Base-by-base conservation (phyloP, 2,888 invertebrate species). In the Beris chalybata region DNA sequence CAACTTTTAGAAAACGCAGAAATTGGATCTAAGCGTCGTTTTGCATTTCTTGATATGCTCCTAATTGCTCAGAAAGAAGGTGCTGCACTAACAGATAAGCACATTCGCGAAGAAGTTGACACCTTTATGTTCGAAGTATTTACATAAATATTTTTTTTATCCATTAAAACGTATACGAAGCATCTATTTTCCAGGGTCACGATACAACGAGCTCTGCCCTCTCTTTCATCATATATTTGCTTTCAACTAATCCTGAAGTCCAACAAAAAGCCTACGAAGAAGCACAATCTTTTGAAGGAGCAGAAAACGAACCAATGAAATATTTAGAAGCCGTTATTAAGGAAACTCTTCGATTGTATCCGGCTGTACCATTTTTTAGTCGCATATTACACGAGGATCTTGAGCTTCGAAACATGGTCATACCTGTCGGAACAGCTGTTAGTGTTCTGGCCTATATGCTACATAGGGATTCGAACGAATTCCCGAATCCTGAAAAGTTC, bases 251-350 rank as follows among this genome's bases (percentile, higher is more conserved):
- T 73, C 78, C 79, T 0, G 78, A 80, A 1, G 74, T 83, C 47
- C 85, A 85, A 72, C 77, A 79, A 43, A 78, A 76, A 65, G 77
- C 79, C 47, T 78, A 76, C 64, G 76, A 81, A 69, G 84, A 84
- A 75, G 74, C 80, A 2, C 53, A 77, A 1, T 71, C 78, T 5
- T 70, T 79, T 45, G 78, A 81, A 64, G 79, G 78, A 0, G 70
- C 74, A 43, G 79, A 78, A 67, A 78, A 78, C 55, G 79, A 78
- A 13, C 45, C 75, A 0, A 78, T 84, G 74, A 81, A 81, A 29
- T 86, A 85, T 74, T 75, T 86, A 67, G 86, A 86, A 71, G 81
- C 84, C 52, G 83, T 85, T 0, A 82, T 86, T 45, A 86, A 86
- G 72, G 86, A 86, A 76, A 79, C 82, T 0, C 72, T 86, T n/a